Conservation (phyloP, 2,797 vertebrate genomes). For the Rhabdophis nuchalis region DNA sequence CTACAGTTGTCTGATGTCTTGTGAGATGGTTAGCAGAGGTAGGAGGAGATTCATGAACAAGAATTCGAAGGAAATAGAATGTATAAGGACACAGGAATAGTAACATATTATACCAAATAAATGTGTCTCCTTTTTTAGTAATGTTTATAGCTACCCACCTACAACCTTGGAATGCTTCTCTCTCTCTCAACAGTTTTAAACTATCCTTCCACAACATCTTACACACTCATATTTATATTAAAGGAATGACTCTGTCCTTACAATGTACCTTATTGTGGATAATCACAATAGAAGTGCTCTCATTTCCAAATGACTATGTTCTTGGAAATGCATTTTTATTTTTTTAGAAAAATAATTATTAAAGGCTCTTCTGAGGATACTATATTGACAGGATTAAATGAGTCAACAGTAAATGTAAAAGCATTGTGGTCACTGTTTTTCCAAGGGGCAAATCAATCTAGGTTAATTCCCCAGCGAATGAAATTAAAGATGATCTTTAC, state of each 20-base stretch:
- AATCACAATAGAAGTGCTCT: background rate
- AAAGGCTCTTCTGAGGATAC: background rate
- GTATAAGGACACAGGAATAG: background rate
- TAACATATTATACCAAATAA: background rate
- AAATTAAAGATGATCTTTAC: background rate
- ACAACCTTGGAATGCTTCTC: background rate
- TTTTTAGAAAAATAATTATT: background rate
- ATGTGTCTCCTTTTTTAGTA: background rate
- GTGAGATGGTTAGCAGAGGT: background rate
- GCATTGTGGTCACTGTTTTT: background rate
- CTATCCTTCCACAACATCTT: background rate
- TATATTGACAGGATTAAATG: background rate
- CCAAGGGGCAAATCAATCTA: background rate
- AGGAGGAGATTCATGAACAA: background rate
- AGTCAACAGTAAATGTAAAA: background rate
- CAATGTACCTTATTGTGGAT: background rate
- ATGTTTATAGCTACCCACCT: background rate
- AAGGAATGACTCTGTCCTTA: background rate
- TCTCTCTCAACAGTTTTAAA: background rate
- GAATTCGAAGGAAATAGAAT: background rate
- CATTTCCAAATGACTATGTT: background rate
- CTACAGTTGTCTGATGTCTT: background rate
- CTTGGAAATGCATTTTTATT: background rate
- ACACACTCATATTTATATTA: background rate
- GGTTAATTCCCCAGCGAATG: background rate